Evolutionary conservation across 2,113 vertebrate genomes (phyloP), one percentile per base, ranked within the genome.

Genomic region (Holacanthus passer): DNA sequence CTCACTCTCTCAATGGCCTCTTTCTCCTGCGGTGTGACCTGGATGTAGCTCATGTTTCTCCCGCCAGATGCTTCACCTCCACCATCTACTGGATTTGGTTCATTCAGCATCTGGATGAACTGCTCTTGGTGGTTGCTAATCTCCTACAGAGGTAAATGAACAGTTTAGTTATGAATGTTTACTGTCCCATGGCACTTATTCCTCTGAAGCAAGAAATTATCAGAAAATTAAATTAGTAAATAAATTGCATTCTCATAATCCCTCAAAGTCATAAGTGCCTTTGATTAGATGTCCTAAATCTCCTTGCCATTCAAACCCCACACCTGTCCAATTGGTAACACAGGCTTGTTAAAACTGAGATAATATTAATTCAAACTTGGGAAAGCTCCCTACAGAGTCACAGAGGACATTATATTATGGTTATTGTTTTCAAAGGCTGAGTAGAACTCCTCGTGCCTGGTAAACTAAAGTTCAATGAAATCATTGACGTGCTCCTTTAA

Each of bases 21-120:
- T 92, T 99, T 99, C 92, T 99, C 98, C 94, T 98, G 98, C 87
- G 97, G 97, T 19, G 98, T 99, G 92, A 99, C 97, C 96, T 99
- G 97, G 94, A 99, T 99, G 89, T 98, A 99, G 94, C 96, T 98
- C 96, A 96, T 97, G 5, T 96, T 96, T 77, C 81, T 72, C 82
- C 95, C 96, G n/a, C 94, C 96, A 84, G 97, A 94, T 83, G 94
- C 66, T 89, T 95, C 96, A 29, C 95, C 87, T 7, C 73, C 87
- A 0, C 88, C 91, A 8, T 87, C 79, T 20, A 82, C 95, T 81
- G 96, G 93, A 81, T 96, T 95, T 24, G 97, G 98, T 83, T 99
- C 97, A 67, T 99, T 99, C 87, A 99, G 84, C 98, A 99, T 99
- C 91, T 98, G 97, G 94, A 98, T 99, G 93, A 99, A 99, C 88